Base-by-base conservation (phyloP, 2,113 vertebrate species). In the Triplophysa rosa region DNA sequence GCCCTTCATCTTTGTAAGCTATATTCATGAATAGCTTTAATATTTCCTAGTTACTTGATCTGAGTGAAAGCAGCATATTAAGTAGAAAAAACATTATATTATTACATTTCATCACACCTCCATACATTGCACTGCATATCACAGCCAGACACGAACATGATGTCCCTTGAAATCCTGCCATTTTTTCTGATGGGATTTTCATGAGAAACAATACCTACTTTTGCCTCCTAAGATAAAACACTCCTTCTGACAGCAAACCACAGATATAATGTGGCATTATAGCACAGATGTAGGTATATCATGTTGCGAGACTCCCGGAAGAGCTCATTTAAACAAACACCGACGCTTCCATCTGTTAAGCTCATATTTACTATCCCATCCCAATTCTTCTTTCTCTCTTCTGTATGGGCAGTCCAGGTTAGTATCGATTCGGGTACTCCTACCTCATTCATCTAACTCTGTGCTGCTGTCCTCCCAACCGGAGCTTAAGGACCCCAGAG, bases 311-410 rank as follows among this genome's bases (percentile, higher is more conserved):
- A 65, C 23, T 79, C 33, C 12, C 47, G 40, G 17, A 80, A 4
- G 62, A 79, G 74, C 23, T 74, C 17, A 66, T 74, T 66, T 70
- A 33, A 56, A 80, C 70, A 33, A 54, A 80, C 77, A 67, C 59
- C 16, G 64, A 83, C 78, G 87, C 84, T 67, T 73, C 83, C 62
- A 83, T 80, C 37, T 63, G 61, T 67, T 77, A 80, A 33, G 26
- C 67, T 67, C 66, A 19, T 68, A 72, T 73, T 75, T 64, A 61
- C 64, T 67, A 54, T 23, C 67, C 42, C 21, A 54, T 73, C 58
- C 16, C 42, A 64, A 64, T 73, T 42, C 5, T 14, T 58, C 9
- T 47, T 19, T 69, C 56, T 71, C 63, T 61, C 24, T 54, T 40
- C 45, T 7, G n/a, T 42, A 69, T 81, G 69, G 62, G 74, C 67